These are phyloP conservation scores for Metallyticus violacea DNA, from an alignment of 2,888 invertebrate genomes.

Conservation along the genomic window DNA sequence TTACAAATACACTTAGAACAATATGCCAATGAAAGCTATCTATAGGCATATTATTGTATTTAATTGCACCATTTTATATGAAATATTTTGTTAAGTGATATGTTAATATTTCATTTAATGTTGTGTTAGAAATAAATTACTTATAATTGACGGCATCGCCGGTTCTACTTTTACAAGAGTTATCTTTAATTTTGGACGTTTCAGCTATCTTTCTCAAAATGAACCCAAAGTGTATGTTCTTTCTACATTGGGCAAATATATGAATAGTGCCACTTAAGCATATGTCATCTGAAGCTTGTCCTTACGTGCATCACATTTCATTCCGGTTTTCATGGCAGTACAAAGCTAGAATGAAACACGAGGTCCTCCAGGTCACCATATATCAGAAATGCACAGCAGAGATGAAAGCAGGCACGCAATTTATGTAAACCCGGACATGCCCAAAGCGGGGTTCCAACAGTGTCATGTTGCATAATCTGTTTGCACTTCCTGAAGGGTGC, in stretches of 20 bases:
- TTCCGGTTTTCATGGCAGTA: not conserved
- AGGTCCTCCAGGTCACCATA: not conserved
- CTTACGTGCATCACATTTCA: not conserved
- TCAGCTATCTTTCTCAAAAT: too few relatives aligned
- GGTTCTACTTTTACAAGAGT: too few relatives aligned
- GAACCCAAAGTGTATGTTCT: too few relatives aligned
- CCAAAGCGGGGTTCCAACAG: not conserved
- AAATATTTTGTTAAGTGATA: too few relatives aligned
- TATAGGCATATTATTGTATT: too few relatives aligned
- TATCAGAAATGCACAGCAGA: not conserved
- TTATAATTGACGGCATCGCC: too few relatives aligned
- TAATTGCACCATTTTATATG: too few relatives aligned
- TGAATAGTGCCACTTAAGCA: not conserved
- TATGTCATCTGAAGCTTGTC: not conserved
- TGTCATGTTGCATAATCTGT: not conserved
- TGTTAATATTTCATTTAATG: too few relatives aligned
- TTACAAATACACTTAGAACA: too few relatives aligned
- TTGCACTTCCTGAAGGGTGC: not conserved
- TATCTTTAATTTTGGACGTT: too few relatives aligned
- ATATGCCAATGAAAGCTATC: too few relatives aligned
- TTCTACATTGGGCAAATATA: not conserved
- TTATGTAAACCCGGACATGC: not conserved
- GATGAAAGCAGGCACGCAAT: not conserved
- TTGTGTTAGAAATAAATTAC: too few relatives aligned
- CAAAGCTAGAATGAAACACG: not conserved